Evolutionary conservation across 2,888 invertebrate species (phyloP).

Genomic region (Eupithecia abbreviata): DNA sequence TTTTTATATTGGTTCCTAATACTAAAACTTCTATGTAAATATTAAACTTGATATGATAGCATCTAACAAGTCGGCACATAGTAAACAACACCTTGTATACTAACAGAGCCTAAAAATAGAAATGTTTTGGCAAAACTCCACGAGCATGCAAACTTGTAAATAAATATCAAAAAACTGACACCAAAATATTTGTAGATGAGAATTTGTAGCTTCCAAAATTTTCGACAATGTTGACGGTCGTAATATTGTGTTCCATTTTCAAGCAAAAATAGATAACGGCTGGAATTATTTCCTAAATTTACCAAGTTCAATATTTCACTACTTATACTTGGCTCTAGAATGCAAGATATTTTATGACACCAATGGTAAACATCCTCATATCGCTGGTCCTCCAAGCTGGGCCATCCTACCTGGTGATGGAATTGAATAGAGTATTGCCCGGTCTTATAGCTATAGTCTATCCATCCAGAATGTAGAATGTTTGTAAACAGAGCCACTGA

Average conservation of each 20-base stretch:
- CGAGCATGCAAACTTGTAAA: slow-evolving; percentile 43
- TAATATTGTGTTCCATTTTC: not conserved
- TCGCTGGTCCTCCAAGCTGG: no score
- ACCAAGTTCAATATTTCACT: not conserved
- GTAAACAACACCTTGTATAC: slow-evolving; percentile 51
- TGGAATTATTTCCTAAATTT: not conserved
- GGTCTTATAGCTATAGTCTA: no score
- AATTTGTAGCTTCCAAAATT: not conserved
- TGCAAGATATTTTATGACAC: not conserved
- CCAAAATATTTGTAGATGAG: not conserved
- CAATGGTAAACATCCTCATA: no score
- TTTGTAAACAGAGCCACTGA: no score
- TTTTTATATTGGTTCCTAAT: no score
- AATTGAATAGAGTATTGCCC: no score
- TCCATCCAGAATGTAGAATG: no score
- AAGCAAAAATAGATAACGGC: not conserved
- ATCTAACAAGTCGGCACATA: slow-evolving; percentile 40
- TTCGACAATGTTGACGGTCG: not conserved
- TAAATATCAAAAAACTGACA: slow-evolving; percentile 33
- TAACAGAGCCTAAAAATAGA: slow-evolving; percentile 56
- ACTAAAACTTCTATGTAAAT: no score
- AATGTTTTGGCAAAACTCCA: slow-evolving; percentile 64
- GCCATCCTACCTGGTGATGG: no score
- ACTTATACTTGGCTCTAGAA: not conserved
- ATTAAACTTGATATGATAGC: slow-evolving; percentile 50